These are phyloP conservation scores for Chromobotia macracanthus DNA, from an alignment of 2,797 vertebrate species.

Conservation along the genomic window DNA sequence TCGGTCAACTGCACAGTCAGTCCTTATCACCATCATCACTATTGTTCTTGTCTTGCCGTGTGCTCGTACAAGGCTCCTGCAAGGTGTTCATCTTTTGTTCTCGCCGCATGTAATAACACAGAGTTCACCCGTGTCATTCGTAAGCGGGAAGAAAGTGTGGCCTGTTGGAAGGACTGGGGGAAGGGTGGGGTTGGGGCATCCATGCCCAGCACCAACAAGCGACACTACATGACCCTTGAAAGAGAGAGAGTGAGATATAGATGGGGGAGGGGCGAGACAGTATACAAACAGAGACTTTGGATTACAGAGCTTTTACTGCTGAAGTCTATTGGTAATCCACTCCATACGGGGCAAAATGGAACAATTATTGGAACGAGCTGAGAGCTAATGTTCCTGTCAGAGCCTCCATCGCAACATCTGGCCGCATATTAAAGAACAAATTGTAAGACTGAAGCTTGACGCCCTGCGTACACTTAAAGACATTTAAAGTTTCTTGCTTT, in stretches of 20 bases:
- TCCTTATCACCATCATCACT: slow-evolving; percentile 67
- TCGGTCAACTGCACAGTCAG: slow-evolving; percentile 20
- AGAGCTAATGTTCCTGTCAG: not conserved
- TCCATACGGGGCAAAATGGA: not conserved
- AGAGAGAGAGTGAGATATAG: slow-evolving; percentile 24
- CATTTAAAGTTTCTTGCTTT: not conserved
- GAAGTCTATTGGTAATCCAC: slow-evolving; percentile 13
- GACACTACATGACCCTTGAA: slow-evolving; percentile 32
- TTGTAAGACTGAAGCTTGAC: no score
- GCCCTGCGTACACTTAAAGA: not conserved
- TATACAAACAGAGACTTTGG: not conserved
- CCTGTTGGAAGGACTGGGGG: slow-evolving; percentile 60
- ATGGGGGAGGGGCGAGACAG: slow-evolving; percentile 18
- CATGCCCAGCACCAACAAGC: slow-evolving; percentile 35
- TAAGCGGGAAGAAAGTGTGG: slow-evolving; percentile 79
- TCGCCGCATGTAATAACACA: slow-evolving; percentile 72
- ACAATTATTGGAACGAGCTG: not conserved
- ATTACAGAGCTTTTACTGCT: slow-evolving; percentile 7
- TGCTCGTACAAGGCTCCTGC: slow-evolving; percentile 72
- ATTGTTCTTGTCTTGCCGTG: slow-evolving; percentile 74
- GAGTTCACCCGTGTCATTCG: slow-evolving; percentile 79
- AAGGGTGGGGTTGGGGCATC: slow-evolving; percentile 58
- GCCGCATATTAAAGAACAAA: not conserved
- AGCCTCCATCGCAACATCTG: not conserved
- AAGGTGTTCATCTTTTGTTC: slow-evolving; percentile 79